Evolutionary conservation across 2,113 vertebrate species (phyloP), one percentile per base, ranked within the genome.

Genomic region (Aleadryas rufinucha): DNA sequence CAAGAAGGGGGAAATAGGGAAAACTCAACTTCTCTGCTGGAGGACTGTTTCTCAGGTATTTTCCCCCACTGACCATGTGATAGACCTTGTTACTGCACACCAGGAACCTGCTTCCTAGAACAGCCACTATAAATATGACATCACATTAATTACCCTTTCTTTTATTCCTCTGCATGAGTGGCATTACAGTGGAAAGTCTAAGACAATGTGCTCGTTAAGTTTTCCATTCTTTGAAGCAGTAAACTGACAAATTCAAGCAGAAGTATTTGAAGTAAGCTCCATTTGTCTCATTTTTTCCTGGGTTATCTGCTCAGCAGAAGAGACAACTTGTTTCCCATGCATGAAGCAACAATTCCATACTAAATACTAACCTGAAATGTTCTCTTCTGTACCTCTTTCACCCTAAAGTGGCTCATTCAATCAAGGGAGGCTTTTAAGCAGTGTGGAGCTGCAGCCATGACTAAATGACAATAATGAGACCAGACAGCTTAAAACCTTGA

Each of bases 401-500:
- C 50, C 59, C 5, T 41, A 6, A 79, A 93, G 57, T 39, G 72
- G 69, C n/a, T 95, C 83, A 71, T 81, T 90, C 72, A 65, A 23
- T 68, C 65, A 49, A 57, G 45, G 49, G 31, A 80, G 35, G 52
- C 60, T 89, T 95, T 87, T 71, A 65, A 84, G 84, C 61, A 89
- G 89, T 87, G 53, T 2, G 3, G 87, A 92, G 65, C n/a, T 92
- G 81, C 69, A 72, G 69, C 78, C 54, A 57, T 15, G n/a, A 60
- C 66, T 61, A 61, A 81, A 41, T 86, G 91, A 93, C 50, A 89
- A 31, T 89, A 94, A 95, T 1, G 2, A 94, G 84, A 71, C 27
- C 13, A 84, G 89, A 85, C 89, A 95, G 59, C 56, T 94, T 90
- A 93, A 96, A 96, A 93, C 89, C 78, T 96, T 83, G 74, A 87